Conservation (phyloP, 2,113 vertebrate species). For the Onychostoma macrolepis region DNA sequence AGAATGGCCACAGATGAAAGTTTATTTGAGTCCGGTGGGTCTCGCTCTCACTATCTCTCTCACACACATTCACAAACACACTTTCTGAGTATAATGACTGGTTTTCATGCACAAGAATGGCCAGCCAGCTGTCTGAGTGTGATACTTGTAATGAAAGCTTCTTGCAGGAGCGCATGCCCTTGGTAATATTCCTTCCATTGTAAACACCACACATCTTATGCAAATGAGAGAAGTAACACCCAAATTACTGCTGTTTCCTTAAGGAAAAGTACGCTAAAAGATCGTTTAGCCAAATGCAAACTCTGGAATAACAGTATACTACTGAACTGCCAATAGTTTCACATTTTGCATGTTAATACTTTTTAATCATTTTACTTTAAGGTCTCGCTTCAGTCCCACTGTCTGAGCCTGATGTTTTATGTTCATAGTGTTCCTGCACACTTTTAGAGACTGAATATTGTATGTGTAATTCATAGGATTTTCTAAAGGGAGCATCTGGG, state of each 20-base stretch:
- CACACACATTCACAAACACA: slow-evolving; percentile 25
- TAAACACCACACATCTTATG: slow-evolving; percentile 14
- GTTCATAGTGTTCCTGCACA: not conserved
- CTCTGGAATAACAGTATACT: slow-evolving; percentile 2
- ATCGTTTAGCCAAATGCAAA: not conserved
- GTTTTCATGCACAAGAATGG: slow-evolving; percentile 41
- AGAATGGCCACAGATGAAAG: slow-evolving; percentile 20
- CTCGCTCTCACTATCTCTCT: slow-evolving; percentile 1
- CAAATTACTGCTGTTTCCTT: slow-evolving; percentile 15
- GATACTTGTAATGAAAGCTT: slow-evolving; percentile 41
- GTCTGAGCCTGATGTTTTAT: not conserved
- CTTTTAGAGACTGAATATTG: not conserved
- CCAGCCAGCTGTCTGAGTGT: slow-evolving; percentile 18
- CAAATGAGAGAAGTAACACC: slow-evolving; percentile 29
- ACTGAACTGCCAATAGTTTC: not conserved
- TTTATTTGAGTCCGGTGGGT: slow-evolving; percentile 1
- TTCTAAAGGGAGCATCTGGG: not conserved
- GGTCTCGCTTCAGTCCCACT: not conserved
- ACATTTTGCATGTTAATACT: not conserved
- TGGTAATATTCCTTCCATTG: slow-evolving; percentile 32
- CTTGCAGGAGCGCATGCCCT: slow-evolving; percentile 5
- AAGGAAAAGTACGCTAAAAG: not conserved
- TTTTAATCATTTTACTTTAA: not conserved
- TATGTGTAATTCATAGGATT: not conserved
- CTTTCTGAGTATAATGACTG: slow-evolving; percentile 39